Conservation (phyloP, 2,113 vertebrate species). For the Pithys albifrons region DNA sequence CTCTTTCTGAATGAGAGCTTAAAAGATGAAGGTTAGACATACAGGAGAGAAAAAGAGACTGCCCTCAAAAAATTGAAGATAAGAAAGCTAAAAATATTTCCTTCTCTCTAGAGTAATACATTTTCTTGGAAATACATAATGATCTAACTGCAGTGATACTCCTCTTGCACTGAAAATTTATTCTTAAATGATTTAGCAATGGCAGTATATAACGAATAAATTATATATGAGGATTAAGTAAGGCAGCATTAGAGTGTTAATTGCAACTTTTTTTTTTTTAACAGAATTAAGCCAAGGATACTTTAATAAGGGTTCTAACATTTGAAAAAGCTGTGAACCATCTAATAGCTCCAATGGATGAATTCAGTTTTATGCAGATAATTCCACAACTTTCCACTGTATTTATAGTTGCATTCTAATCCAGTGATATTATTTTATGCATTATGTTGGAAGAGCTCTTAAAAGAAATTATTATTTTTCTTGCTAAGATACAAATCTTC, state of each 20-base stretch:
- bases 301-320: constrained; percentile 35
- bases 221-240: constrained; percentile 77
- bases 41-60: background rate
- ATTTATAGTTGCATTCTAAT: background rate
- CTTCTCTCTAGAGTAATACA: background rate
- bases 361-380: constrained; percentile 37
- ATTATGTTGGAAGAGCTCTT: background rate
- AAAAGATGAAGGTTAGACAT: background rate
- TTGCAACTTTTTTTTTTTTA: constrained; percentile 38
- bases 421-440: background rate
- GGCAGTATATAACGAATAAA: constrained; percentile 67
- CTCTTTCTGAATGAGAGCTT: background rate
- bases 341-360: constrained; percentile 30
- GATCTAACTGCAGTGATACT: constrained; percentile 32
- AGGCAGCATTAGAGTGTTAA: constrained; percentile 58
- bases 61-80: background rate
- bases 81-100: constrained; percentile 48
- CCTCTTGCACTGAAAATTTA: constrained; percentile 67
- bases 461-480: background rate
- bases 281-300: constrained; percentile 41
- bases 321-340: constrained; percentile 31
- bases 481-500: background rate
- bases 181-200: constrained; percentile 77
- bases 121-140: constrained; percentile 63
- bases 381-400: background rate